Evolutionary conservation across 2,797 vertebrate genomes (phyloP).

Genomic region (Zalophus californianus): DNA sequence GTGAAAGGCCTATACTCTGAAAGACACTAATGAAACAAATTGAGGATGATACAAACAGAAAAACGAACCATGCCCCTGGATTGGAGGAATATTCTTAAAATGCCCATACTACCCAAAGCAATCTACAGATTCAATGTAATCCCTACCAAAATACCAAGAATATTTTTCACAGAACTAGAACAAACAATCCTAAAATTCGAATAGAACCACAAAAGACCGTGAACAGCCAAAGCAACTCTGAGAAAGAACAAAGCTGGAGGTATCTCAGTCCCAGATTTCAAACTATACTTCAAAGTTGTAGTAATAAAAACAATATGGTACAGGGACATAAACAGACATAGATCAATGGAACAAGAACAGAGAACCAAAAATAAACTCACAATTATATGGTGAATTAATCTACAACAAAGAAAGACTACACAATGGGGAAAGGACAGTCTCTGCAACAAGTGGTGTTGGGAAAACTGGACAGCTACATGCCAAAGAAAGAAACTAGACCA

Average conservation of each 20-base stretch:
- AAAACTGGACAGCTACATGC: not conserved
- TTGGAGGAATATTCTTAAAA: not conserved
- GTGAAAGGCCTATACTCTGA: not conserved
- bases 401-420: not conserved
- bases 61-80: not conserved
- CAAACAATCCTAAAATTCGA: not conserved
- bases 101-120: not conserved
- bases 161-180: not conserved
- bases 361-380: not conserved
- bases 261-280: not conserved
- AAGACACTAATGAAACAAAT: not conserved
- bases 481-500: not conserved
- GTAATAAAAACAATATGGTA: not conserved
- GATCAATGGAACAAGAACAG: not conserved
- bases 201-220: not conserved
- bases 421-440: not conserved
- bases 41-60: not conserved
- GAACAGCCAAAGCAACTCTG: not conserved
- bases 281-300: not conserved
- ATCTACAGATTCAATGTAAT: not conserved
- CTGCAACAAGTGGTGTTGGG: not conserved
- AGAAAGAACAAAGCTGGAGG: not conserved
- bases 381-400: not conserved
- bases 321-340: not conserved
- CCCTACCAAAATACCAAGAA: not conserved